These are phyloP conservation scores for Blastobasis lacticolella DNA, from an alignment of 2,888 invertebrate species.

Conservation along the genomic window DNA sequence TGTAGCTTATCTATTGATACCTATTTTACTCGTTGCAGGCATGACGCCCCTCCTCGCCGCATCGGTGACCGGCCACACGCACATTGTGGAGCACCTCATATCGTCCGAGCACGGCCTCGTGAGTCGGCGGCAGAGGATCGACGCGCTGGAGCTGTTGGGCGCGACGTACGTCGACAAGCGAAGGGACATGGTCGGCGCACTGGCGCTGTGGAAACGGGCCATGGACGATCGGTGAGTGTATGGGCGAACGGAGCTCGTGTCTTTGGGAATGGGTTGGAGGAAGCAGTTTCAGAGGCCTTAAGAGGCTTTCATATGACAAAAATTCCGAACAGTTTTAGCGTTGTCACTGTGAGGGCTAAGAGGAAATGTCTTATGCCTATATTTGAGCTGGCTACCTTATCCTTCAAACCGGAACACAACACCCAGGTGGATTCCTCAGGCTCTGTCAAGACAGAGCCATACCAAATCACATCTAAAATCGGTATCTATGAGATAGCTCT, in stretches of 20 bases:
- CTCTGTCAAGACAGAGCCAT: too few species aligned
- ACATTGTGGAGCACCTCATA: slow-evolving; percentile 94
- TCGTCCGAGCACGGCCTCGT: slow-evolving; percentile 83
- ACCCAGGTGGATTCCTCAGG: too few species aligned
- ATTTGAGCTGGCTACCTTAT: too few species aligned
- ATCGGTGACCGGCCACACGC: slow-evolving; percentile 92
- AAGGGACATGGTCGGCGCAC: slow-evolving; percentile 92
- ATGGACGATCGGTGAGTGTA: slow-evolving; percentile 84
- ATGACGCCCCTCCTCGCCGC: slow-evolving; percentile 97
- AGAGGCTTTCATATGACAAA: too few species aligned
- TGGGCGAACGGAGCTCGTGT: not conserved
- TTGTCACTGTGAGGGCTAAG: too few species aligned
- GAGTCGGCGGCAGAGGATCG: slow-evolving; percentile 85
- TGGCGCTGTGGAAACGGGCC: slow-evolving; percentile 92
- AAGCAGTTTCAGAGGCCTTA: too few species aligned
- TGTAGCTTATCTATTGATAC: too few species aligned
- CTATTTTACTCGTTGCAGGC: slow-evolving; percentile 57
- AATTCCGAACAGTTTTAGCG: too few species aligned
- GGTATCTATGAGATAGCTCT: too few species aligned
- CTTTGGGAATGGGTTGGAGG: not conserved
- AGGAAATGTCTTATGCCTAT: too few species aligned
- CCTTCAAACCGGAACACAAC: too few species aligned
- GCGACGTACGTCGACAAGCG: slow-evolving; percentile 98
- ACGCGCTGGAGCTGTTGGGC: slow-evolving; percentile 92
- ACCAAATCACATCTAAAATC: too few species aligned